Evolutionary conservation across 1,140 invertebrate species (phyloP).

Genomic region (Drosophila willistoni): DNA sequence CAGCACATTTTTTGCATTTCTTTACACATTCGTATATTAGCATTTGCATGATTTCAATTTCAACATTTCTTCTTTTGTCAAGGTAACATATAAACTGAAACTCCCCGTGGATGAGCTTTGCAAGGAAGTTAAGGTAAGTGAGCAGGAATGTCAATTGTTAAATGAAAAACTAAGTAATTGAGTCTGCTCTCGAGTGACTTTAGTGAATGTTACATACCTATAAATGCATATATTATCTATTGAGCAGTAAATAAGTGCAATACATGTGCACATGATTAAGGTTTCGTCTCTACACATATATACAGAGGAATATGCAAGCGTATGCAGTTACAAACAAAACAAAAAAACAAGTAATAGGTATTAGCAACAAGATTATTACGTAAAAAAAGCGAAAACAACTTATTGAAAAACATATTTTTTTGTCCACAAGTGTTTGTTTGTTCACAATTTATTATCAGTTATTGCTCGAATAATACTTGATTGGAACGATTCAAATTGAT

Average conservation of each 20-base stretch:
- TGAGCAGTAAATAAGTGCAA: neutral
- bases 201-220: constrained; percentile 11
- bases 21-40: neutral
- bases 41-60: constrained; percentile 15
- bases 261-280: neutral
- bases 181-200: constrained; percentile 5
- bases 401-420: neutral
- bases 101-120: constrained; percentile 92
- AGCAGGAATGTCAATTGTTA: constrained; percentile 4
- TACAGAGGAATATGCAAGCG: neutral
- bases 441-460: constrained; percentile 8
- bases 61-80: constrained; percentile 19
- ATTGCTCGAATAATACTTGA: neutral
- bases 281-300: too few relatives aligned
- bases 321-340: neutral
- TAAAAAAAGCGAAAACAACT: constrained; percentile 9
- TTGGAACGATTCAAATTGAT: neutral
- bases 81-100: constrained; percentile 88
- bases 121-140: constrained; percentile 92
- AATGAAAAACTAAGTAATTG: constrained; percentile 6
- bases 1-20: neutral
- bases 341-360: neutral
- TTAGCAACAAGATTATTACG: constrained; percentile 23
- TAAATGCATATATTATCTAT: constrained; percentile 4
- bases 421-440: neutral